Evolutionary conservation across 1,140 invertebrate species (phyloP).

Genomic region (Heliconius hermathena): DNA sequence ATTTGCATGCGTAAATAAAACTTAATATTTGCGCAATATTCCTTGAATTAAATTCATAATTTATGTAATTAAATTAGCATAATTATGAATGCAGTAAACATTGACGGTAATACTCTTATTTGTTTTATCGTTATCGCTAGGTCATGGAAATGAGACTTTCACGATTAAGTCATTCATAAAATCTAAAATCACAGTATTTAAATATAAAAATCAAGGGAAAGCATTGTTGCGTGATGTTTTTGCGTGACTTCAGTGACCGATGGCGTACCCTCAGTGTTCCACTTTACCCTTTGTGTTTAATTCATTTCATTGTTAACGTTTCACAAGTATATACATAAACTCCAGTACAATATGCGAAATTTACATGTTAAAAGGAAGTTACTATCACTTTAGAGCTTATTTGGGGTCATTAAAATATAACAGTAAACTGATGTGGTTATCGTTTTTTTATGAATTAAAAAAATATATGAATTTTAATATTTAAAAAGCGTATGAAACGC

Average conservation of each 20-base stretch:
- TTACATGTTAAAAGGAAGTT: background rate
- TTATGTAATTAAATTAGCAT: background rate
- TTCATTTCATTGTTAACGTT: conserved; percentile 22
- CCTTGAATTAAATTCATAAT: background rate
- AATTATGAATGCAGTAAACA: conserved; percentile 16
- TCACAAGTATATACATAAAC: background rate
- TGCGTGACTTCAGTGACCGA: conserved; percentile 62
- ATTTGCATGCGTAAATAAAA: background rate
- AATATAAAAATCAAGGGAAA: conserved; percentile 60
- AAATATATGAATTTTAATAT: too few species aligned
- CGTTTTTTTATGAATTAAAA: too few species aligned
- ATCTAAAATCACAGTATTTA: conserved; percentile 24
- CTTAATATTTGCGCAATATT: background rate
- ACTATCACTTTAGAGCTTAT: background rate
- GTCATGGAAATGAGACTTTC: conserved; percentile 21
- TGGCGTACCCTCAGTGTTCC: conserved; percentile 53
- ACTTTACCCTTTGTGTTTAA: conserved; percentile 60
- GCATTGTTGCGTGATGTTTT: conserved; percentile 68
- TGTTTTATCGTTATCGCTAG: conserved; percentile 17
- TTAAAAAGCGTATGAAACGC: too few species aligned
- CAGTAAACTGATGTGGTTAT: background rate
- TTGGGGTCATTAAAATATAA: background rate
- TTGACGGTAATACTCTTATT: background rate
- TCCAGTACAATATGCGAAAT: conserved; percentile 5
- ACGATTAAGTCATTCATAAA: conserved; percentile 60